A percentile compares a stretch with the other conserved stretches of the same genome.
These are phyloP conservation scores for Metopolophium dirhodum DNA, from an alignment of 1,140 invertebrate species.

Conservation along the genomic window DNA sequence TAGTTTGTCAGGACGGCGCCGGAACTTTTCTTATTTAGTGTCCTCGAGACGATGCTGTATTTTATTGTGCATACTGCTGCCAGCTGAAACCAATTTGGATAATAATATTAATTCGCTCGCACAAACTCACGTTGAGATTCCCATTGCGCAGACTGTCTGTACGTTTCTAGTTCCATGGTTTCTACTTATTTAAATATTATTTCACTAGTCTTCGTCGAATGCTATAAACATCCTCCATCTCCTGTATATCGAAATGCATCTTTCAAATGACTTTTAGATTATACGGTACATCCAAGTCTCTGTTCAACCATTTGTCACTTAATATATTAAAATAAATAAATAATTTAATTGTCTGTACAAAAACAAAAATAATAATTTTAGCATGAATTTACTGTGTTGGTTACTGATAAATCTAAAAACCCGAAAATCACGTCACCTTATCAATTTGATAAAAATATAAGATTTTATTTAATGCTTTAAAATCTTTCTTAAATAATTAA, in stretches of 20 bases:
- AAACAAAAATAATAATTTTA: neutral
- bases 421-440: neutral
- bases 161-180: conserved; percentile 21
- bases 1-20: conserved; percentile 40
- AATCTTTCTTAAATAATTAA: neutral
- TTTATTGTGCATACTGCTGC: conserved; percentile 34
- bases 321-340: neutral
- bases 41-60: conserved; percentile 48
- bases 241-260: neutral
- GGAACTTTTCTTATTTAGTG: conserved; percentile 56
- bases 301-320: neutral
- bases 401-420: neutral
- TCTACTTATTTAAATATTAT: conserved; percentile 35
- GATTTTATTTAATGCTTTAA: neutral
- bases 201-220: conserved; percentile 2
- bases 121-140: neutral
- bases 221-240: neutral
- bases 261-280: conserved; percentile 22
- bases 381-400: neutral
- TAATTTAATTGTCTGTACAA: neutral
- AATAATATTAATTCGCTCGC: conserved; percentile 45
- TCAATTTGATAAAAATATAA: neutral
- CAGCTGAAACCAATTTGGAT: conserved; percentile 51
- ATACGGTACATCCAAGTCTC: neutral
- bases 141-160: neutral